Evolutionary conservation across 1,140 invertebrate genomes (phyloP), one percentile per base, ranked within the genome.

Genomic region (Yoshiicerus persimilis): DNA sequence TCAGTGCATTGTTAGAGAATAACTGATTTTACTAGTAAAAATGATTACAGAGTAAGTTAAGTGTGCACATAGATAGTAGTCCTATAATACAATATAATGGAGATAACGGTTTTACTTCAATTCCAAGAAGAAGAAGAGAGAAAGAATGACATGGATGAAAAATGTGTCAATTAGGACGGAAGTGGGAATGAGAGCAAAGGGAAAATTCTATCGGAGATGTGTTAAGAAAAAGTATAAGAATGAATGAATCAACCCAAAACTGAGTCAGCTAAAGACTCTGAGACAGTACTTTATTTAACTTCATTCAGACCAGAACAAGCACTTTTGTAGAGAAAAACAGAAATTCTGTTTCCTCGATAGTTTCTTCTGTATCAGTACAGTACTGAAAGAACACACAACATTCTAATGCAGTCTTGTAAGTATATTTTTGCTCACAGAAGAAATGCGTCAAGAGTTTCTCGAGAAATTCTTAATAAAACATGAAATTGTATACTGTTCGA

Each of bases 111-210:
- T 25, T 13, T 8, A 0, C 6, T 25, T 70, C 64, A 30, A 23
- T 64, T 64, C 62, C n/a, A 2, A 34, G 32, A 85, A 84, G 36
- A 41, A 84, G 23, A 70, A 84, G 34, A 47, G 85, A 32, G 62
- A 84, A 36, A 27, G 83, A 66, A 70, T 84, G 20, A 47, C 32
- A 64, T 56, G 66, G 56, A 88, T 88, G 87, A 88, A 88, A 88
- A 88, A 88, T 88, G 87, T 88, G 87, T 88, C 87, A 88, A 88
- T 88, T 88, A 88, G 56, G 34, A 64, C n/a, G 80, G 80, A 66
- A 88, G 64, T 66, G 64, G 47, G n/a, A 38, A 86, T 23, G 85
- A 39, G 47, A 56, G 47, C 3, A 6, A 38, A 34, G 34, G 16
- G 75, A 80, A 32, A 80, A 80, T 56, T 66, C 36, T 23, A 66